These are phyloP conservation scores for Nyctereutes procyonoides DNA, from an alignment of 2,113 vertebrate genomes.

Conservation along the genomic window DNA sequence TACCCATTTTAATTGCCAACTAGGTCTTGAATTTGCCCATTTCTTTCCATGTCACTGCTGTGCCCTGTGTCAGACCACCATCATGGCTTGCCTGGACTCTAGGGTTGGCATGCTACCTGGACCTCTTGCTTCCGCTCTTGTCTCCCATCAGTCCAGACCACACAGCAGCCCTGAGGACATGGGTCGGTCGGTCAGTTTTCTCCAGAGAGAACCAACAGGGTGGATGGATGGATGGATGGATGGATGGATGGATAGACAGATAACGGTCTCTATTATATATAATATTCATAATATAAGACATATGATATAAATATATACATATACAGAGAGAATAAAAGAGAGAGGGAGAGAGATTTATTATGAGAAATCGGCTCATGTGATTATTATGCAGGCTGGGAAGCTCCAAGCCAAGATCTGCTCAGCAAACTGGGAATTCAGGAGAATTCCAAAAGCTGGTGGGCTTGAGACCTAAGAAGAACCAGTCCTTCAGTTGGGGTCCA, in stretches of 20 bases:
- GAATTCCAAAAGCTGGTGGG: not conserved
- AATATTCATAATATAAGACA: not conserved
- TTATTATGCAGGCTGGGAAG: not conserved
- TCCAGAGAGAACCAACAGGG: not conserved
- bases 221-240: not conserved
- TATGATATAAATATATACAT: not conserved
- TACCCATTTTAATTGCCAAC: not conserved
- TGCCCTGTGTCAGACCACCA: too few relatives aligned
- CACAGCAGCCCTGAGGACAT: not conserved
- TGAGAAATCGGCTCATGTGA: not conserved
- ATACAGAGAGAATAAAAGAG: not conserved
- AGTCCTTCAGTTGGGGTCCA: not conserved
- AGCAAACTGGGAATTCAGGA: not conserved
- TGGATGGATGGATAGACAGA: not conserved
- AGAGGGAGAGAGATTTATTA: not conserved
- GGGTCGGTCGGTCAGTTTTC: rapidly evolving
- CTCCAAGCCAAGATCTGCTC: not conserved
- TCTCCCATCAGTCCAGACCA: not conserved
- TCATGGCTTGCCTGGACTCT: not conserved
- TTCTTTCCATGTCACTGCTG: not conserved
- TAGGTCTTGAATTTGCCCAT: not conserved
- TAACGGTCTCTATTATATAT: not conserved
- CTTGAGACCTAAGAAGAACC: not conserved
- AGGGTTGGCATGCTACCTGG: not conserved
- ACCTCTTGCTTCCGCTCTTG: not conserved